Evolutionary conservation across 2,113 vertebrate genomes (phyloP).

Genomic region (Limanda limanda): DNA sequence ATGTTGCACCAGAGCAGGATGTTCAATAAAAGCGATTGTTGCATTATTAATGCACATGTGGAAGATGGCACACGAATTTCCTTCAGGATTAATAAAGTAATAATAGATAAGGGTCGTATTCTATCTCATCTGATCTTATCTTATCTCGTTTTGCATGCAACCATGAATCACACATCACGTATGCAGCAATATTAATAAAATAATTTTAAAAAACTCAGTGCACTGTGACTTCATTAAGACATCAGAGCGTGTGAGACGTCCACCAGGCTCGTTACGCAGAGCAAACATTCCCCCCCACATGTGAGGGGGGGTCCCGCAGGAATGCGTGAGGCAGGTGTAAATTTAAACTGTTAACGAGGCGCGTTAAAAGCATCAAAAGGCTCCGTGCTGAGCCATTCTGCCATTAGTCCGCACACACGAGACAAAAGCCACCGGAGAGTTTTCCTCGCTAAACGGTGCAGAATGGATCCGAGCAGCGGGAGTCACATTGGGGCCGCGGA

Average conservation of each 20-base stretch:
- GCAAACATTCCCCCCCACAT: conserved; percentile 57
- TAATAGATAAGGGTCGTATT: too few relatives aligned
- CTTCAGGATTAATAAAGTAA: too few relatives aligned
- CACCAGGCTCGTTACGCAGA: conserved; percentile 52
- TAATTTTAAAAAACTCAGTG: neutral
- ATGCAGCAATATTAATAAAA: too few relatives aligned
- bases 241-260: conserved; percentile 22
- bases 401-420: conserved; percentile 57
- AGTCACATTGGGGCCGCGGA: conserved; percentile 63
- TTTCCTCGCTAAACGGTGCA: conserved; percentile 77
- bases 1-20: neutral
- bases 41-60: too few relatives aligned
- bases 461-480: conserved; percentile 74
- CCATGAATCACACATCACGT: too few relatives aligned
- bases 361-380: conserved; percentile 76
- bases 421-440: conserved; percentile 75
- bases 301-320: conserved; percentile 60
- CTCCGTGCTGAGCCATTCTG: conserved; percentile 67
- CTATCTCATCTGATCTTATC: too few relatives aligned
- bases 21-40: too few relatives aligned
- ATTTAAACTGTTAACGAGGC: conserved; percentile 80
- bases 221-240: conserved; percentile 44
- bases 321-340: conserved; percentile 80
- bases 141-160: too few relatives aligned
- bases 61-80: too few relatives aligned